Conservation (phyloP, 2,797 vertebrate species). For the Alosa sapidissima region DNA sequence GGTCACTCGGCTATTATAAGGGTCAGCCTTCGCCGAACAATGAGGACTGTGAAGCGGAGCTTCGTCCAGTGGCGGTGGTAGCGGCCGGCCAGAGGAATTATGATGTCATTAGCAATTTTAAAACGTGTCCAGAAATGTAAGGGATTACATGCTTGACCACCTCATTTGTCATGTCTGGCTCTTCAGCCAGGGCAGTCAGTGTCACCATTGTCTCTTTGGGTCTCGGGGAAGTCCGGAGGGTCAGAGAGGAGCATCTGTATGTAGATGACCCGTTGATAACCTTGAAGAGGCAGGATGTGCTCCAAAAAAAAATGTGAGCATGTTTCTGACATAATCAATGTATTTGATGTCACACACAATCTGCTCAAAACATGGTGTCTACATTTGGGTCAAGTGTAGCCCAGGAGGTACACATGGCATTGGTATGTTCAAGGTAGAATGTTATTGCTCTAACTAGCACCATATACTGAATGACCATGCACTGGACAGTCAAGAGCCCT, state of each 20-base stretch:
- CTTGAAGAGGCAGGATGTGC: conserved; percentile 1
- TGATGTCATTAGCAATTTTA: conserved; percentile 13
- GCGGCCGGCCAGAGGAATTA: background rate
- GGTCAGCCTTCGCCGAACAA: background rate
- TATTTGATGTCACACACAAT: background rate
- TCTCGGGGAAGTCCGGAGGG: background rate
- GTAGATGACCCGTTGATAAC: background rate
- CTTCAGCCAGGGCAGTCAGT: background rate
- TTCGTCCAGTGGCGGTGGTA: background rate
- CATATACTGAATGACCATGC: background rate
- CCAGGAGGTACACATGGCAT: background rate
- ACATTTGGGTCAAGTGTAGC: background rate
- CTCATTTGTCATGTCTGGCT: background rate
- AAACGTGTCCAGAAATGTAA: background rate
- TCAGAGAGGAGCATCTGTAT: background rate
- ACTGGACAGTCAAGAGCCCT: background rate
- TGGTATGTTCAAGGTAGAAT: background rate
- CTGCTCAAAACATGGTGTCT: background rate
- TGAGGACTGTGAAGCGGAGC: background rate
- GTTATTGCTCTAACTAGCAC: background rate
- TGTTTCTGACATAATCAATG: background rate
- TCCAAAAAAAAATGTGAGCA: background rate
- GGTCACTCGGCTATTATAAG: conserved; percentile 22
- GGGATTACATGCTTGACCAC: background rate
- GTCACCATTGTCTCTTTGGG: background rate